Evolutionary conservation across 1,140 invertebrate species (phyloP).

Genomic region (Dreissena rostriformis): DNA sequence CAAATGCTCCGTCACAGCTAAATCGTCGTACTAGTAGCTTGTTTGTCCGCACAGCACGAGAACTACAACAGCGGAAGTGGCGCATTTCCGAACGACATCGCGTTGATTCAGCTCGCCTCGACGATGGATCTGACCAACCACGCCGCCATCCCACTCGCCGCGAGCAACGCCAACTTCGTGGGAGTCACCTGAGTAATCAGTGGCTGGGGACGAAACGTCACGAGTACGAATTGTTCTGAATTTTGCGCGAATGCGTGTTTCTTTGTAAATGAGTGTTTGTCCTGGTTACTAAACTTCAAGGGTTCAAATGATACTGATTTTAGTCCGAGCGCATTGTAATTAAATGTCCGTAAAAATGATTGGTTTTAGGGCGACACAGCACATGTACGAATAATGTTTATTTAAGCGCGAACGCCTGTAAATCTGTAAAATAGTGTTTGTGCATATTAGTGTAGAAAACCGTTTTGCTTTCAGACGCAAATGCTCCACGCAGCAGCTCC

Average conservation of each 20-base stretch:
- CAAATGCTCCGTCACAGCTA: no score
- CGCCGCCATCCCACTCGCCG: not conserved
- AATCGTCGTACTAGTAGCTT: no score
- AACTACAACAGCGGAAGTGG: not conserved
- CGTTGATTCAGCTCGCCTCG: not conserved
- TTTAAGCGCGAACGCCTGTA: not conserved
- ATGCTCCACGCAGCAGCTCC: not conserved
- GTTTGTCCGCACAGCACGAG: no score
- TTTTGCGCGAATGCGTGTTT: not conserved
- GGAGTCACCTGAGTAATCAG: not conserved
- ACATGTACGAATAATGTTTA: not conserved
- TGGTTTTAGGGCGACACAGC: not conserved
- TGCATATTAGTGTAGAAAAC: not conserved
- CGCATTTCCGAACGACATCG: conserved; percentile 12
- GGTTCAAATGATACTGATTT: not conserved
- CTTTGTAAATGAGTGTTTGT: not conserved
- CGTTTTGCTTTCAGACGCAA: not conserved
- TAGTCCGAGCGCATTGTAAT: not conserved
- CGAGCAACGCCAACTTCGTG: not conserved
- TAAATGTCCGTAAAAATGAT: not conserved
- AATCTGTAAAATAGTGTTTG: not conserved
- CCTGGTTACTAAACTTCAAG: not conserved
- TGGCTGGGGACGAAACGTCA: not conserved
- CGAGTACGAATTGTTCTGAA: not conserved
- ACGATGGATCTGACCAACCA: not conserved